These are phyloP conservation scores for Malacoraja senta DNA, from an alignment of 2,797 vertebrate genomes.

Conservation along the genomic window DNA sequence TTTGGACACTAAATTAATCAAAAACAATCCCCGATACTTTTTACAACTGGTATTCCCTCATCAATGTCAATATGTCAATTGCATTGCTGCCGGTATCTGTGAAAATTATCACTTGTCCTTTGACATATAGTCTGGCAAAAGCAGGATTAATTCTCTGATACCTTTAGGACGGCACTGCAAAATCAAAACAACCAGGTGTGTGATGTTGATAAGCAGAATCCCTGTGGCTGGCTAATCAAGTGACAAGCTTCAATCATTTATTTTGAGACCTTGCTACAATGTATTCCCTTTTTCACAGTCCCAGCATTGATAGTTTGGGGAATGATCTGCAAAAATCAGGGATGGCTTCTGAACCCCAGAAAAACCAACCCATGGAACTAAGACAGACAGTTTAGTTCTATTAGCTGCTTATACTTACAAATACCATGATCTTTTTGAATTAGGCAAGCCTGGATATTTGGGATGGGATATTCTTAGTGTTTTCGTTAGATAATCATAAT, in stretches of 20 bases:
- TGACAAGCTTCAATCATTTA: conserved; percentile 27
- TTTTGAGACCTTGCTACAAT: neutral
- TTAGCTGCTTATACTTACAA: neutral
- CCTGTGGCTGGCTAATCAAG: conserved; percentile 21
- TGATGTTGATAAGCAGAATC: conserved; percentile 34
- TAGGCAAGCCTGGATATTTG: neutral
- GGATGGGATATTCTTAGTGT: neutral
- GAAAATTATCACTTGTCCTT: conserved; percentile 18
- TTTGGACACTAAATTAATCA: conserved; percentile 14
- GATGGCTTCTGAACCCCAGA: neutral
- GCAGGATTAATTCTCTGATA: conserved; percentile 28
- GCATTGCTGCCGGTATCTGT: neutral
- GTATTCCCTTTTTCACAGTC: neutral
- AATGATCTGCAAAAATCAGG: neutral
- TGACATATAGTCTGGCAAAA: neutral
- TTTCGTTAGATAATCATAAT: neutral
- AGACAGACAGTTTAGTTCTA: neutral
- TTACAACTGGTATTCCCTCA: neutral
- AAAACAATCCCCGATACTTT: neutral
- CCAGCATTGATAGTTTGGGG: neutral
- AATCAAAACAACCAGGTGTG: conserved; percentile 21
- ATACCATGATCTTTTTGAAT: neutral
- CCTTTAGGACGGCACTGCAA: neutral
- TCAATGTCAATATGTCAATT: conserved; percentile 29
- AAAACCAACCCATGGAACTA: neutral